Conservation (phyloP, 2,888 invertebrate genomes). For the Thecocarcelia acutangulata region DNA sequence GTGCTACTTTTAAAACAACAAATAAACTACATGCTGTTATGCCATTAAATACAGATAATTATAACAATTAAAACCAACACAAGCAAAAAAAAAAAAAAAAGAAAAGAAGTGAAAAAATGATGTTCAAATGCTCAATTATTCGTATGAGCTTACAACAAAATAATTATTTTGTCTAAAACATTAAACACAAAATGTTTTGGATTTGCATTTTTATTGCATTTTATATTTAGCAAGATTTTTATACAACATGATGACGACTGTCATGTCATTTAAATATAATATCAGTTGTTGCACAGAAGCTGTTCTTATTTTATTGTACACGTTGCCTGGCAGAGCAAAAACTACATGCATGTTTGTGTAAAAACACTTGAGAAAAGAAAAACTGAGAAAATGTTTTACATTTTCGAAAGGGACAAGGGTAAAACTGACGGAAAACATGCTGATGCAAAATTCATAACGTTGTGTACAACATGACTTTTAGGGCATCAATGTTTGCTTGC, state of each 20-base stretch:
- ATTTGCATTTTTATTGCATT: slow-evolving; percentile 14
- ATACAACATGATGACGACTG: slow-evolving; percentile 16
- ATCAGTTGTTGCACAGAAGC: slow-evolving; percentile 12
- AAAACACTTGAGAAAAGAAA: slow-evolving; percentile 7
- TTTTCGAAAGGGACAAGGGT: slow-evolving; percentile 1
- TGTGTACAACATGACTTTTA: slow-evolving; percentile 37
- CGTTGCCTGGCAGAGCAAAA: slow-evolving; percentile 26
- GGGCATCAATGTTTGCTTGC: slow-evolving; percentile 33
- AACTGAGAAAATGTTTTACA: slow-evolving; percentile 10
- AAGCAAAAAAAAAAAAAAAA: neutral
- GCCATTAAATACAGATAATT: slow-evolving; percentile 42
- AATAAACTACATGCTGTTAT: slow-evolving; percentile 15
- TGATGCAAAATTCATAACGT: slow-evolving; percentile 36
- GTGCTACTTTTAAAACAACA: slow-evolving; percentile 19
- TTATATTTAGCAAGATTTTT: slow-evolving; percentile 9
- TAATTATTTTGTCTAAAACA: slow-evolving; percentile 46
- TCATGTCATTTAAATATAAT: slow-evolving; percentile 30
- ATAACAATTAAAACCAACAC: slow-evolving; percentile 20
- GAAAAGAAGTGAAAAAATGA: neutral
- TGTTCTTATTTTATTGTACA: slow-evolving; percentile 44
- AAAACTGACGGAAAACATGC: neutral
- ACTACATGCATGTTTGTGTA: slow-evolving; percentile 15
- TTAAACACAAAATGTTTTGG: slow-evolving; percentile 35
- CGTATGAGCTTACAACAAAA: slow-evolving; percentile 2
- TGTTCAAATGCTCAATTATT: slow-evolving; percentile 37